phyloP scores from a whole-genome alignment of 2,113 vertebrate species.

The Thunnus maccoyii region DNA sequence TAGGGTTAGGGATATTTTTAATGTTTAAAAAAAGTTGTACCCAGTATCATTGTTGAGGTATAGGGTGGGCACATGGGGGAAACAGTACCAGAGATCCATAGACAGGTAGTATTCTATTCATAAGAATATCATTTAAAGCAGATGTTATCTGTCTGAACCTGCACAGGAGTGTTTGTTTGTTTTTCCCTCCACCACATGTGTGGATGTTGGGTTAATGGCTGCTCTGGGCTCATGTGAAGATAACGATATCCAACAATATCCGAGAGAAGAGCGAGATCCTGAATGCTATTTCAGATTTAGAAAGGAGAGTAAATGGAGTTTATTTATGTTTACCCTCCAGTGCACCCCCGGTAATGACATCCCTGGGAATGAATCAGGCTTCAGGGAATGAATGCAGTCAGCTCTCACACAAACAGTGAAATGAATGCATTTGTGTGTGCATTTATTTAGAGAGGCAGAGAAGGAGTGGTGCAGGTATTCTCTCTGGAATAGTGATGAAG shows the following conservation, averaged over 20 bases:
- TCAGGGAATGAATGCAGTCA: constrained; percentile 31
- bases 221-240: background rate
- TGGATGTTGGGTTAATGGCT: constrained; percentile 5
- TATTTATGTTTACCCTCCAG: constrained; percentile 40
- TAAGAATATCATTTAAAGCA: too few species aligned
- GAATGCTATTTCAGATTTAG: constrained; percentile 3
- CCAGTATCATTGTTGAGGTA: too few species aligned
- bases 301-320: constrained; percentile 19
- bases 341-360: constrained; percentile 27
- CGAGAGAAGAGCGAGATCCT: background rate
- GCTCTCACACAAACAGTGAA: background rate
- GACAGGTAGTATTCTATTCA: too few species aligned
- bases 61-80: too few species aligned
- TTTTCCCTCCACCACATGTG: background rate
- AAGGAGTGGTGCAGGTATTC: constrained; percentile 23
- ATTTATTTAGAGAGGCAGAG: background rate
- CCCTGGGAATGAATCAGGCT: constrained; percentile 41
- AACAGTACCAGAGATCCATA: too few species aligned
- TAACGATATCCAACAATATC: background rate
- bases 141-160: too few species aligned
- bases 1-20: too few species aligned
- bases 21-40: too few species aligned
- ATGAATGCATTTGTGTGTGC: background rate
- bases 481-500: constrained; percentile 42
- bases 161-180: background rate